Evolutionary conservation across 2,113 vertebrate genomes (phyloP).

Genomic region (Triplophysa tibetana): DNA sequence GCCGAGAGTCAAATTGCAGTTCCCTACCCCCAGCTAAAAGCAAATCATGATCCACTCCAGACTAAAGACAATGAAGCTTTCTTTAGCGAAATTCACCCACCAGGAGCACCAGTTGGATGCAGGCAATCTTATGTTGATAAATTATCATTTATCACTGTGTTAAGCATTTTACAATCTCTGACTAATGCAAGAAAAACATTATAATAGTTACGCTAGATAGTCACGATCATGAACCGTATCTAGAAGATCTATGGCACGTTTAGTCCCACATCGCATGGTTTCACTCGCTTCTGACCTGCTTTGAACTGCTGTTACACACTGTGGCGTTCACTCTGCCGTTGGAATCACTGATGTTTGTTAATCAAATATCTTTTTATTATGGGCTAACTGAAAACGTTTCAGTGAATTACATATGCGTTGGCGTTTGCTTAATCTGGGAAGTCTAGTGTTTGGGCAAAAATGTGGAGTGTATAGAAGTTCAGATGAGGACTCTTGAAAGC

Average conservation of each 20-base stretch:
- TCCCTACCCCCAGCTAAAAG: background rate
- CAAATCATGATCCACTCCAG: conserved; percentile 10
- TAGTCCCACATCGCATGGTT: background rate
- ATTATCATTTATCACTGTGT: background rate
- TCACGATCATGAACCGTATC: background rate
- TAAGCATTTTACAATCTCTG: background rate
- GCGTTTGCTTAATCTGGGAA: background rate
- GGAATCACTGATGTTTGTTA: background rate
- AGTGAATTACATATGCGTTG: background rate
- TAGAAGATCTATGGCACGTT: background rate
- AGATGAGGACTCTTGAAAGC: background rate
- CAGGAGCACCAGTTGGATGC: background rate
- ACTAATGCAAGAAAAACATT: background rate
- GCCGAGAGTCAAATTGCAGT: background rate
- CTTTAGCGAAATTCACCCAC: background rate
- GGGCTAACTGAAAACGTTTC: background rate
- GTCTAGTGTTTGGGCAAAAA: background rate
- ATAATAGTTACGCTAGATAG: conserved; percentile 1
- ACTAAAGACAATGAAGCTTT: conserved; percentile 32
- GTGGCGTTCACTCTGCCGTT: background rate
- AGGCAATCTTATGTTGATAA: background rate
- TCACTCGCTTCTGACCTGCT: background rate
- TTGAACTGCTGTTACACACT: background rate
- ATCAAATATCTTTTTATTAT: background rate
- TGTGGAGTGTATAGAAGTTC: background rate